phyloP scores from a whole-genome alignment of 2,888 invertebrate genomes.

The Orchesellides sinensis region DNA sequence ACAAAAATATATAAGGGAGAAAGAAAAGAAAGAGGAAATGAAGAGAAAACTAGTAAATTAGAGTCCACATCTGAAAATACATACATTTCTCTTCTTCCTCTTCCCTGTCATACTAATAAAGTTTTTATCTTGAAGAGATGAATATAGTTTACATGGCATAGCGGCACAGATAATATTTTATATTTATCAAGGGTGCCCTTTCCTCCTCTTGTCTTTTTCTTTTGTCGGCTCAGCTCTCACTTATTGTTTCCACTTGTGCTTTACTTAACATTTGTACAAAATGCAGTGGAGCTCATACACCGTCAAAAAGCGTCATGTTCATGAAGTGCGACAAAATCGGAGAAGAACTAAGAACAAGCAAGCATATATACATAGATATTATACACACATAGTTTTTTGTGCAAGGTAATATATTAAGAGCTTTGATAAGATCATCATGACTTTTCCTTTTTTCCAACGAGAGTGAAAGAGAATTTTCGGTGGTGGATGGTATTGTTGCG shows the following conservation, averaged over 20 bases:
- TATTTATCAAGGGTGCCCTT: conserved; percentile 51
- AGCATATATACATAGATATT: no score
- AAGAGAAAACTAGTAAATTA: conserved; percentile 27
- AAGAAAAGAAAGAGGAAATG: conserved; percentile 9
- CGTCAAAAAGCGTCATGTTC: conserved; percentile 59
- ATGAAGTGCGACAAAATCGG: conserved; percentile 64
- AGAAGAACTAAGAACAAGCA: conserved; percentile 20
- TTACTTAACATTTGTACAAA: no score
- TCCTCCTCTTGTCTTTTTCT: neutral
- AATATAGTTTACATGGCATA: no score
- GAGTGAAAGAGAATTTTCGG: neutral
- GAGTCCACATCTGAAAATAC: conserved; percentile 15
- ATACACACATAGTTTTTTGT: no score
- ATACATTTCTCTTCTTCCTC: no score
- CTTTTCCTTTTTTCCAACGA: conserved; percentile 47
- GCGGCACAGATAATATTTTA: conserved; percentile 52
- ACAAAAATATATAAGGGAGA: neutral
- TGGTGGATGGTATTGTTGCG: neutral
- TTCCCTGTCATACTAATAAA: no score
- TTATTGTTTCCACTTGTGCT: no score
- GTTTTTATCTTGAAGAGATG: no score
- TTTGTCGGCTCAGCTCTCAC: no score
- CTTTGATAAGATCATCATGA: conserved; percentile 66
- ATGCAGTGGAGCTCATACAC: no score
- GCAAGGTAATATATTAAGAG: conserved; percentile 64